Conservation (phyloP, 2,888 invertebrate genomes). For the Beris chalybata region DNA sequence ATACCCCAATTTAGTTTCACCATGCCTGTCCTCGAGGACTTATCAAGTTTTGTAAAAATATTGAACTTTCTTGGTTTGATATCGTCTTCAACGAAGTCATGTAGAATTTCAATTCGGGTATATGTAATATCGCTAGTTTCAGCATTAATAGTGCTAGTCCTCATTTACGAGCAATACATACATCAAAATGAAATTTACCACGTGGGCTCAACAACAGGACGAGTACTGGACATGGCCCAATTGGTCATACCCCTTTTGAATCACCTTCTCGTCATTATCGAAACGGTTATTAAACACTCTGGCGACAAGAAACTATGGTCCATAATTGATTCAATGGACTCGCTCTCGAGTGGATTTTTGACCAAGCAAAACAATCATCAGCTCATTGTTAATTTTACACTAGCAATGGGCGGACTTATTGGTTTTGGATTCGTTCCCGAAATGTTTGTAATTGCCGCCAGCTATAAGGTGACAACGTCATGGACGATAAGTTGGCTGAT, state of each 20-base stretch:
- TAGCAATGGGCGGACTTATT: background rate
- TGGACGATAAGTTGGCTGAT: conserved; percentile 28
- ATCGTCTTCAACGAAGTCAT: background rate
- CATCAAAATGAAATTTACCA: conserved; percentile 14
- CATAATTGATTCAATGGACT: conserved; percentile 8
- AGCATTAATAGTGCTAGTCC: background rate
- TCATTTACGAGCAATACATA: background rate
- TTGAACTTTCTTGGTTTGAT: conserved; percentile 9
- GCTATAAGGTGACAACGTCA: background rate
- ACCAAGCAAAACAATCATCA: conserved; percentile 3
- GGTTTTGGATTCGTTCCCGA: conserved; percentile 16
- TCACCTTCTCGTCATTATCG: conserved; percentile 22
- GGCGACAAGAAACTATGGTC: conserved; percentile 9
- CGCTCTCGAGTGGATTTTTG: background rate
- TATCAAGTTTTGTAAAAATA: background rate
- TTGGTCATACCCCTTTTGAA: conserved; percentile 20
- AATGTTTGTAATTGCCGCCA: conserved; percentile 27
- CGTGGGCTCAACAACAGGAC: conserved; percentile 5
- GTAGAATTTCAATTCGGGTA: background rate
- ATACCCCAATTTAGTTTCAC: background rate
- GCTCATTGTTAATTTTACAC: conserved; percentile 5
- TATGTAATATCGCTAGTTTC: conserved; percentile 1
- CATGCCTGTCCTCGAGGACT: conserved; percentile 7
- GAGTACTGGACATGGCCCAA: conserved; percentile 21
- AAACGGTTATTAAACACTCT: conserved; percentile 9